Evolutionary conservation across 2,113 vertebrate species (phyloP).

Genomic region (Alosa alosa): DNA sequence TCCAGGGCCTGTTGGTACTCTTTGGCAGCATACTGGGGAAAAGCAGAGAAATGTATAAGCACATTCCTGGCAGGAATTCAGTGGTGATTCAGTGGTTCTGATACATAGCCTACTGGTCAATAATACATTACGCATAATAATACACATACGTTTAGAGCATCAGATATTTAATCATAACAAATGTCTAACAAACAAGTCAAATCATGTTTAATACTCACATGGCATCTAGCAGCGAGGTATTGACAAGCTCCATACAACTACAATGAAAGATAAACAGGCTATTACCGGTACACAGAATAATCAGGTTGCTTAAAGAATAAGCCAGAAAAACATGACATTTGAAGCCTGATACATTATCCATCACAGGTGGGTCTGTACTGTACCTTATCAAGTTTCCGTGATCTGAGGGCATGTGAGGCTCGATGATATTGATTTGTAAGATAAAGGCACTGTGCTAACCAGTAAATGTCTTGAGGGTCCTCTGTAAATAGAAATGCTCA

Average conservation of each 20-base stretch:
- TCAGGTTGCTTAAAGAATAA: not conserved
- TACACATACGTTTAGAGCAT: not conserved
- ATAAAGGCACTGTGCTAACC: constrained; percentile 97
- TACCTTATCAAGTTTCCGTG: constrained; percentile 94
- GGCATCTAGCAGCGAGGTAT: constrained; percentile 96
- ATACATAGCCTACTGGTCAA: not conserved
- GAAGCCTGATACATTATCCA: not conserved
- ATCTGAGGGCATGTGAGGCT: constrained; percentile 93
- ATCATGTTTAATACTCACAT: constrained; percentile 78
- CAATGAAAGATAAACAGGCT: constrained; percentile 13
- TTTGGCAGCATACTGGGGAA: constrained; percentile 89
- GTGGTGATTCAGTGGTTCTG: not conserved
- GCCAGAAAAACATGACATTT: not conserved
- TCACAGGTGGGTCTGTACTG: not conserved
- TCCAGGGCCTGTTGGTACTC: constrained; percentile 97
- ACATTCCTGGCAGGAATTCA: not conserved
- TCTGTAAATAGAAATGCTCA: constrained; percentile 67
- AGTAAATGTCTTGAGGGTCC: constrained; percentile 96
- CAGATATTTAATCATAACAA: not conserved
- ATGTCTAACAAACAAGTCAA: not conserved
- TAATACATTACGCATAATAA: too few relatives aligned
- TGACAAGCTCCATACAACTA: constrained; percentile 93
- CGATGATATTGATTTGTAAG: constrained; percentile 96
- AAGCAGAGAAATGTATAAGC: constrained; percentile 34
- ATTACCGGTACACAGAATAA: constrained; percentile 22